These are phyloP conservation scores for Tokudaia muenninki DNA, from an alignment of 2,797 vertebrate species.

Conservation along the genomic window DNA sequence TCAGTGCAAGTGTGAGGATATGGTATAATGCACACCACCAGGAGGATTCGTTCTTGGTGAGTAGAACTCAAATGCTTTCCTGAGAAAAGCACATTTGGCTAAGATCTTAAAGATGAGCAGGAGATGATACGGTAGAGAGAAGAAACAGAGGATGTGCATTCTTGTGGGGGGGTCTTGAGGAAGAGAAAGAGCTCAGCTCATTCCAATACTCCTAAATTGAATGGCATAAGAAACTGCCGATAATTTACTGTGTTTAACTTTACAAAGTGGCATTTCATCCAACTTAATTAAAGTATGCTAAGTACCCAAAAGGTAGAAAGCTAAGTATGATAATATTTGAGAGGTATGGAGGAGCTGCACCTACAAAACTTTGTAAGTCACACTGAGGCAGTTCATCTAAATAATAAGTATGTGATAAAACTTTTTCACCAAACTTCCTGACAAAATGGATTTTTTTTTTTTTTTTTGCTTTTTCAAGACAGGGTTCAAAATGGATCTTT, in stretches of 20 bases:
- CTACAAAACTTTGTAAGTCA: not conserved
- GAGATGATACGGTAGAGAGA: not conserved
- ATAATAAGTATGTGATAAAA: not conserved
- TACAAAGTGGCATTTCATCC: not conserved
- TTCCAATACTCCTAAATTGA: not conserved
- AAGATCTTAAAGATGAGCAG: not conserved
- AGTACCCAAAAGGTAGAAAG: not conserved
- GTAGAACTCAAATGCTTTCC: not conserved
- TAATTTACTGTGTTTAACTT: not conserved
- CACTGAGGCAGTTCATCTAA: not conserved
- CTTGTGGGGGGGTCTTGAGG: not conserved
- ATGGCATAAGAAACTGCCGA: not conserved
- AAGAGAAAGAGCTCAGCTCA: not conserved
- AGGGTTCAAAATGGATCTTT: not conserved
- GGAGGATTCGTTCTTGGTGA: not conserved
- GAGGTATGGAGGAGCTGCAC: not conserved
- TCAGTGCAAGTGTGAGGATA: not conserved
- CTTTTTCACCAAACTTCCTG: not conserved
- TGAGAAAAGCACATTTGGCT: not conserved
- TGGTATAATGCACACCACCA: not conserved
- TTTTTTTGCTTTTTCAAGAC: too few species aligned
- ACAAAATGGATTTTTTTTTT: slow-evolving; percentile 1
- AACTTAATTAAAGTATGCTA: not conserved
- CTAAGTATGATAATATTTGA: not conserved
- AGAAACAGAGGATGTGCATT: not conserved